Base-by-base conservation (phyloP, 2,888 invertebrate genomes). In the Toxonevra muliebris region DNA sequence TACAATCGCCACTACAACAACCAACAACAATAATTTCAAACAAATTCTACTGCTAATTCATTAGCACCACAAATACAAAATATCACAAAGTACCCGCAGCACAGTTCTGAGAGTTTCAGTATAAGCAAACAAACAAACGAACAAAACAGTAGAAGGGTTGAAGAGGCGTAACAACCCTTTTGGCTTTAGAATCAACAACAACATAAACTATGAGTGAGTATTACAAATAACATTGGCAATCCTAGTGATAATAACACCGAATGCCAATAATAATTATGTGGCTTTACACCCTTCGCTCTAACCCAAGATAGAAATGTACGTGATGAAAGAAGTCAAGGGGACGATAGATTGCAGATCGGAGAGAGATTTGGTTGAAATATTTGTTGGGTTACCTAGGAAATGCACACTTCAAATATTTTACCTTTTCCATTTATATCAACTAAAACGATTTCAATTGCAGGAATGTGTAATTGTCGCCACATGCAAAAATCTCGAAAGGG, bases 241-340 rank as follows among this genome's bases (percentile, higher is more conserved):
- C 58, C 69, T 61, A 54, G 68, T 65, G 66, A 66, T 69, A 71
- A 73, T 66, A 69, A 72, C 69, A 69, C 71, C 73, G 67, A 45
- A 55, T 58, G 71, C 69, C 65, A 71, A 69, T 74, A 72, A 72
- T 74, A 71, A 73, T 74, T 71, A 66, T 73, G 73, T 71, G 73
- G 73, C 71, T 74, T 74, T 72, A 50, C 68, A 74, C 71, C 70
- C 70, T 45, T 59, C 68, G 61, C 72, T 12, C 48, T 2, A 4
- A 30, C 7, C 3, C 30, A 30, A 30, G 30, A 4, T 30, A 30
- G 3, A 30, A 30, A 30, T n/a, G 30, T 30, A 30, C 30, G 30
- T 30, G 30, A 30, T 30, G 30, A 7, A 30, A 30, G 30, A 30
- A 30, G 30, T 30, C 30, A 30, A 30, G 30, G 30, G 30, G 30